A percentile compares a stretch with the other conserved stretches of the same genome.
These are phyloP conservation scores for Temnothorax unifasciatus DNA, from an alignment of 2,888 invertebrate genomes.

Conservation along the genomic window DNA sequence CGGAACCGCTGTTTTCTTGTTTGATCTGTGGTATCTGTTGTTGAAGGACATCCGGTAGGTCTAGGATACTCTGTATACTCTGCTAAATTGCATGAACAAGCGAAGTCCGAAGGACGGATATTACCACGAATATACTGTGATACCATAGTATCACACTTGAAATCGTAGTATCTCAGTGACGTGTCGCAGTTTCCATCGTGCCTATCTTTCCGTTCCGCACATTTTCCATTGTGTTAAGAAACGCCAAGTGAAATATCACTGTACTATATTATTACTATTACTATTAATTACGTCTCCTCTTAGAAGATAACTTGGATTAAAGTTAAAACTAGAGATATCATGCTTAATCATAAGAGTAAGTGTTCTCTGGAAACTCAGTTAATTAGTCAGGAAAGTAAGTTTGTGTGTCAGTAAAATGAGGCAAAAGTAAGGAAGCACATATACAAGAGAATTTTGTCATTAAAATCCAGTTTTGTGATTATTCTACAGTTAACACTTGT, in stretches of 20 bases:
- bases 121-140: slow-evolving; percentile 53
- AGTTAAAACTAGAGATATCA: slow-evolving; percentile 31
- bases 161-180: slow-evolving; percentile 53
- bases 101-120: slow-evolving; percentile 59
- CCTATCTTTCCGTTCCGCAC: slow-evolving; percentile 6
- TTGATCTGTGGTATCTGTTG: slow-evolving; percentile 50
- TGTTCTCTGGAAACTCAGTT: slow-evolving; percentile 10
- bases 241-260: slow-evolving; percentile 15
- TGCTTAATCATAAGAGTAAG: slow-evolving; percentile 14
- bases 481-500: neutral
- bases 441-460: slow-evolving; percentile 10
- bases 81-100: slow-evolving; percentile 67
- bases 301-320: slow-evolving; percentile 26
- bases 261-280: neutral
- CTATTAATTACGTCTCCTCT: neutral
- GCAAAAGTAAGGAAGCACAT: neutral
- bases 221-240: slow-evolving; percentile 26
- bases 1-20: slow-evolving; percentile 36
- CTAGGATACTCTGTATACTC: slow-evolving; percentile 60
- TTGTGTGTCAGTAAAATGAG: neutral
- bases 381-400: slow-evolving; percentile 32
- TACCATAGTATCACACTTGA: slow-evolving; percentile 30
- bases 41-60: slow-evolving; percentile 47
- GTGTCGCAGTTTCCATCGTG: slow-evolving; percentile 24
- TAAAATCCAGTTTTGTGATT: slow-evolving; percentile 11